Evolutionary conservation across 2,113 vertebrate species (phyloP).

Genomic region (Ahaetulla prasina): DNA sequence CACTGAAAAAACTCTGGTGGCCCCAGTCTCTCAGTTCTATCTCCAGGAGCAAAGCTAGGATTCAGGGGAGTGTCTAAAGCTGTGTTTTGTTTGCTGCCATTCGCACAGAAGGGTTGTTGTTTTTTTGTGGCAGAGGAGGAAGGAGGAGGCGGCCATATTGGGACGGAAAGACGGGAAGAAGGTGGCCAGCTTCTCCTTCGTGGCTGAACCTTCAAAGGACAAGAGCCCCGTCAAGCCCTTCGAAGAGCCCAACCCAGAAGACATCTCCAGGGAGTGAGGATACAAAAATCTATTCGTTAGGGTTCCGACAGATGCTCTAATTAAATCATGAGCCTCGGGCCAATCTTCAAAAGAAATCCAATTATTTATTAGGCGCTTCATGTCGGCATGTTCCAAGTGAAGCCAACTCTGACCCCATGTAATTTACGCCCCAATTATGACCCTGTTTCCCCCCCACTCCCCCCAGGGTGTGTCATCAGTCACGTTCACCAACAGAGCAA

Average conservation of each 20-base stretch:
- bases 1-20: not conserved
- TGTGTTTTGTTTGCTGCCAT: not conserved
- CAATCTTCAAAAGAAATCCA: no score
- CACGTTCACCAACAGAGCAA: no score
- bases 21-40: not conserved
- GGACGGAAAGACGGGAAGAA: constrained; percentile 51
- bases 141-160: constrained; percentile 34
- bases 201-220: constrained; percentile 33
- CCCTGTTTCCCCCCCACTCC: no score
- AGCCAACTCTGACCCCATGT: no score
- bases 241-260: constrained; percentile 45
- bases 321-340: no score
- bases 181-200: not conserved
- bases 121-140: constrained; percentile 15
- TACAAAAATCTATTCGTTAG: not conserved
- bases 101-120: no score
- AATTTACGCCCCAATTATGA: no score
- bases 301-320: no score
- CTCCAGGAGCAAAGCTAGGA: not conserved
- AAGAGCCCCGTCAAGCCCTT: not conserved
- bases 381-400: no score
- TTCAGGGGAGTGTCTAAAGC: not conserved
- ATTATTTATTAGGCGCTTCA: no score
- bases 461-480: no score
- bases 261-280: constrained; percentile 71